Conservation (phyloP, 2,113 vertebrate genomes). For the Cochlearius cochlearius region DNA sequence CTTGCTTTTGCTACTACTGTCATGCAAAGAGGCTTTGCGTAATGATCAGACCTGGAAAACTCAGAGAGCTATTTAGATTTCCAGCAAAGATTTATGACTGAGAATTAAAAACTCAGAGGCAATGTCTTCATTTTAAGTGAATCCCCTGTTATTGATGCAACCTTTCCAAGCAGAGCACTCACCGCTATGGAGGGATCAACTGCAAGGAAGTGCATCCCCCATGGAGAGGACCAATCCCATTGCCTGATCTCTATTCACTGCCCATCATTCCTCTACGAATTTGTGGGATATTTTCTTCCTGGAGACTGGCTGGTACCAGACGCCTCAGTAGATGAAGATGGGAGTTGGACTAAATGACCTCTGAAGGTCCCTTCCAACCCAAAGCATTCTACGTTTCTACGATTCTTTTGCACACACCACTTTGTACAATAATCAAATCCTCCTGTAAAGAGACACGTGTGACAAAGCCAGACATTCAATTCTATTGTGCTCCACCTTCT, state of each 20-base stretch:
- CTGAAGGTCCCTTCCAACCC: no score
- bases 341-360: no score
- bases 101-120: constrained; percentile 9
- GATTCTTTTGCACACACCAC: background rate
- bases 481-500: background rate
- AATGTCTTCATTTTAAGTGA: background rate
- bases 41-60: constrained; percentile 4
- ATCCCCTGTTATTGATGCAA: background rate
- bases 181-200: background rate
- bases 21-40: background rate
- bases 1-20: background rate
- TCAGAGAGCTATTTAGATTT: background rate
- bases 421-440: background rate
- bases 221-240: background rate
- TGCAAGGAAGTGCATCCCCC: background rate
- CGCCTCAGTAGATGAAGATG: no score
- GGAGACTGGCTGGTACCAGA: no score
- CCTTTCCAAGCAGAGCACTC: background rate
- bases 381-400: no score
- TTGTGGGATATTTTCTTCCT: background rate
- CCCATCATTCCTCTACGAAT: background rate
- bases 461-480: background rate
- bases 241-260: background rate
- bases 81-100: background rate
- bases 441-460: background rate